phyloP scores from a whole-genome alignment of 1,140 invertebrate genomes.

The Riptortus pedestris region DNA sequence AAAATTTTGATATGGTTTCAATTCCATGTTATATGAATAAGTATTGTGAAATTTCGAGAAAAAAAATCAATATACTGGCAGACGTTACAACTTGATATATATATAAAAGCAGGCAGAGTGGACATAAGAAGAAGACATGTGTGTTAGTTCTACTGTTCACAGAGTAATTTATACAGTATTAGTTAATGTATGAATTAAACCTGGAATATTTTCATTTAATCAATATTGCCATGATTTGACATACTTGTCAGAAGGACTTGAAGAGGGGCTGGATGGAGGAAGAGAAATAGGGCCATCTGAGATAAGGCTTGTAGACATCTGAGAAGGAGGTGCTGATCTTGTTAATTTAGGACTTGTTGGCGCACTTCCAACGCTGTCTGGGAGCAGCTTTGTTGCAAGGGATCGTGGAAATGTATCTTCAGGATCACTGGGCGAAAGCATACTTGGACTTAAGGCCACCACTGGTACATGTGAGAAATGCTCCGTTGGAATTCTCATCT shows the following conservation, averaged over 20 bases:
- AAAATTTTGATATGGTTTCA: too few relatives aligned
- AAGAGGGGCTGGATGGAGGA: conserved; percentile 38
- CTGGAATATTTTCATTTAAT: too few relatives aligned
- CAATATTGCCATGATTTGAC: too few relatives aligned
- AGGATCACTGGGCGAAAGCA: conserved; percentile 57
- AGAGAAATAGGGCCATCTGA: conserved; percentile 43
- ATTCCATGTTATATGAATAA: too few relatives aligned
- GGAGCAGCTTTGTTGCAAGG: conserved; percentile 48
- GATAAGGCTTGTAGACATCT: conserved; percentile 42
- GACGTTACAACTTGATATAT: too few relatives aligned
- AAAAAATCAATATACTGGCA: too few relatives aligned
- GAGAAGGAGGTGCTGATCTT: conserved; percentile 38
- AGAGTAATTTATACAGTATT: too few relatives aligned
- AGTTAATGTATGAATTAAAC: too few relatives aligned
- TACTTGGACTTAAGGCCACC: conserved; percentile 75
- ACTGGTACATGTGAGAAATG: conserved; percentile 92
- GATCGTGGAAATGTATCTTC: conserved; percentile 48
- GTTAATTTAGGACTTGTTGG: conserved; percentile 52
- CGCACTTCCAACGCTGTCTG: conserved; percentile 49
- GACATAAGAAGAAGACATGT: too few relatives aligned
- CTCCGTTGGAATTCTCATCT: conserved; percentile 93
- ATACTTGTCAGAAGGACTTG: conserved; percentile 35
- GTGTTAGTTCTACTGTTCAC: too few relatives aligned
- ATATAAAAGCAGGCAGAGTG: too few relatives aligned
- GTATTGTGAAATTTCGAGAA: too few relatives aligned